These are phyloP conservation scores for Brenthis hecate DNA, from an alignment of 2,888 invertebrate genomes.

Conservation along the genomic window DNA sequence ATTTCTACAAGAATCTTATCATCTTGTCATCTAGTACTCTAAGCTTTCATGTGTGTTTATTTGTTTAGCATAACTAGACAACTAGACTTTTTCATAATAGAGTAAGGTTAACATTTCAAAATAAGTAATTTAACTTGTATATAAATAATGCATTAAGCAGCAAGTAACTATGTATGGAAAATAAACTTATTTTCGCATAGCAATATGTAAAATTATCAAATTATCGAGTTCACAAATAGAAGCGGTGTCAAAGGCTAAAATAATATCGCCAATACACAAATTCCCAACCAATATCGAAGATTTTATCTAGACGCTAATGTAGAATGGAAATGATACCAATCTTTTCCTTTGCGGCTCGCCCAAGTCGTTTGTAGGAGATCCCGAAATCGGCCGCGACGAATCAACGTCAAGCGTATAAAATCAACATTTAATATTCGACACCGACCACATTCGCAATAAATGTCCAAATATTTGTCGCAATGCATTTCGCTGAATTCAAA, in stretches of 20 bases:
- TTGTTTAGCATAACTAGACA: too few species aligned
- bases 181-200: too few species aligned
- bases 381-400: conserved; percentile 64
- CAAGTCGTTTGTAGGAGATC: conserved; percentile 53
- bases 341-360: conserved; percentile 39
- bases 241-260: conserved; percentile 7
- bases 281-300: conserved; percentile 31
- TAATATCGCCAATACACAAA: conserved; percentile 22
- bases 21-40: too few species aligned
- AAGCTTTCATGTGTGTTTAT: too few species aligned
- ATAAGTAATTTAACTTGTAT: too few species aligned
- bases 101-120: too few species aligned
- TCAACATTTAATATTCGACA: conserved; percentile 75
- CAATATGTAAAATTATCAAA: too few species aligned
- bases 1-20: too few species aligned
- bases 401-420: conserved; percentile 62
- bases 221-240: background rate
- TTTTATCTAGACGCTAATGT: conserved; percentile 30
- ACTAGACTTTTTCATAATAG: too few species aligned
- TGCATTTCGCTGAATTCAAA: conserved; percentile 74
- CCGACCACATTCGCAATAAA: conserved; percentile 70
- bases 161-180: too few species aligned
- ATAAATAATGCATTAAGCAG: too few species aligned
- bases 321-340: conserved; percentile 31
- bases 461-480: conserved; percentile 80